phyloP scores from a whole-genome alignment of 2,888 invertebrate species.

The Dendrolimus pini region DNA sequence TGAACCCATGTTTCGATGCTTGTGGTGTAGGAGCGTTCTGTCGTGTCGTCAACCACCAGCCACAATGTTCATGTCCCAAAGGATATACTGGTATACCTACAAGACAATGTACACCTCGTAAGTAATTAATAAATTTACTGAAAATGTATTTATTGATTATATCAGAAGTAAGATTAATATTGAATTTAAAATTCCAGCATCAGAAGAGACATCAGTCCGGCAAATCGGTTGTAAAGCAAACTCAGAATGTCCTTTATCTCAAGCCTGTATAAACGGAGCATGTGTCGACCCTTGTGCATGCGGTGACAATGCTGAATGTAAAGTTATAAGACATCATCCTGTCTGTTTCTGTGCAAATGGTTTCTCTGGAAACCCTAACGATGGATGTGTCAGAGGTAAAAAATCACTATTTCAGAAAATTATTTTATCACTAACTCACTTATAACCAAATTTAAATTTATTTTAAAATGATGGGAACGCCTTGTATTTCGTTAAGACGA shows the following conservation, averaged over 20 bases:
- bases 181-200: constrained; percentile 55
- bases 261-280: constrained; percentile 87
- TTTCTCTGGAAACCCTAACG: constrained; percentile 90
- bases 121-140: constrained; percentile 43
- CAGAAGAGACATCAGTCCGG: constrained; percentile 67
- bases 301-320: constrained; percentile 88
- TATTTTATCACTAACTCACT: background rate
- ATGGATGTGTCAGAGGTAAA: constrained; percentile 84
- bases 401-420: background rate
- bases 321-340: constrained; percentile 89
- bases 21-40: constrained; percentile 91
- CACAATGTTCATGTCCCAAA: constrained; percentile 88
- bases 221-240: constrained; percentile 83
- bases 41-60: constrained; percentile 84
- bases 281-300: constrained; percentile 92
- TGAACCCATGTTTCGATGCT: constrained; percentile 86
- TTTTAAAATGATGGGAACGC: too few species aligned
- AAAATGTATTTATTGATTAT: background rate
- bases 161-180: too few species aligned
- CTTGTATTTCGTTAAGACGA: too few species aligned
- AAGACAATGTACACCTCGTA: constrained; percentile 87
- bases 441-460: background rate
- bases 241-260: constrained; percentile 87
- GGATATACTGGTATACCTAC: constrained; percentile 85
- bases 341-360: constrained; percentile 89